Conservation (phyloP, 2,113 vertebrate species). For the Alligator sinensis region DNA sequence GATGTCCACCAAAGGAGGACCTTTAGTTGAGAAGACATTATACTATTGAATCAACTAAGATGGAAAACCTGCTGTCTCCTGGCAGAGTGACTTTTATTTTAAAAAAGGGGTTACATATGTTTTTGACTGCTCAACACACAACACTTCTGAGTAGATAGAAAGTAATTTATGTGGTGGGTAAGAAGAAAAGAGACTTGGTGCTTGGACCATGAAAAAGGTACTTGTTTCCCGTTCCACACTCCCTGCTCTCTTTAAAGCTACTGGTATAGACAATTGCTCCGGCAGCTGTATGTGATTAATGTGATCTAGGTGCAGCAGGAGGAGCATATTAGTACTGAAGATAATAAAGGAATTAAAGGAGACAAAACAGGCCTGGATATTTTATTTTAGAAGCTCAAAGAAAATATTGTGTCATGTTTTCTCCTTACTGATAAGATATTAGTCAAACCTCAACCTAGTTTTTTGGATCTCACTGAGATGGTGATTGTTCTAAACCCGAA, state of each 20-base stretch:
- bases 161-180: neutral
- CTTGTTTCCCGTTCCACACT: neutral
- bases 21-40: neutral
- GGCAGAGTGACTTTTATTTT: neutral
- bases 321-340: neutral
- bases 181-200: neutral
- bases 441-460: neutral
- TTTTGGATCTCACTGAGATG: neutral
- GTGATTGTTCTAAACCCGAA: neutral
- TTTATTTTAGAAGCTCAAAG: neutral
- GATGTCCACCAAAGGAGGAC: neutral
- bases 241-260: neutral
- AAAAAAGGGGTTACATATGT: neutral
- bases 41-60: neutral
- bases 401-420: neutral
- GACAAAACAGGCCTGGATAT: neutral
- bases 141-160: neutral
- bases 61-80: neutral
- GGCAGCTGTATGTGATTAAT: neutral
- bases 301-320: neutral
- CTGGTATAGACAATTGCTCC: neutral
- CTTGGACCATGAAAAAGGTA: neutral
- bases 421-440: neutral
- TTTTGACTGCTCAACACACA: neutral
- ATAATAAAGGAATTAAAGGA: neutral